A percentile compares a stretch with the other conserved stretches of the same genome.
These are phyloP conservation scores for Manacus vitellinus DNA, from an alignment of 2,113 vertebrate genomes.

Conservation along the genomic window DNA sequence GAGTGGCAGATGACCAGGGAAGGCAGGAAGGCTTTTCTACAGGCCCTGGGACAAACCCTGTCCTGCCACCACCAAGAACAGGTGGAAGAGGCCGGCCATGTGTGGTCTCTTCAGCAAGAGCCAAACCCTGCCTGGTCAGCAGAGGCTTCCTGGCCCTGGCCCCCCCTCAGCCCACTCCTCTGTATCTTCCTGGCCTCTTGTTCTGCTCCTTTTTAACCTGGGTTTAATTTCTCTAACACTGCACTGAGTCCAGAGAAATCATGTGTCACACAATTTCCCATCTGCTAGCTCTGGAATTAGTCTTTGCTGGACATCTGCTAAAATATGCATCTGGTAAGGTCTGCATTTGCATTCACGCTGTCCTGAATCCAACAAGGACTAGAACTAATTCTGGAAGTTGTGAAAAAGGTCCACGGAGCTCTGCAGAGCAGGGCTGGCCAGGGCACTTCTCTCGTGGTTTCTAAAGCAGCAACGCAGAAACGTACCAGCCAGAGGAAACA, in stretches of 20 bases:
- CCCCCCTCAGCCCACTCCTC: background rate
- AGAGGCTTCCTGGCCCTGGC: background rate
- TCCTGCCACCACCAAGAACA: background rate
- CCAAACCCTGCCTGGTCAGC: background rate
- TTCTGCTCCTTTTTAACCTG: background rate
- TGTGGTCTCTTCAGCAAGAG: background rate
- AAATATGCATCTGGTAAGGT: background rate
- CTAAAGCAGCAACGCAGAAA: background rate
- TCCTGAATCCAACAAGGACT: background rate
- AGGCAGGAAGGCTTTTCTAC: background rate
- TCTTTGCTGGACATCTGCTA: background rate
- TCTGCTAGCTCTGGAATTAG: background rate
- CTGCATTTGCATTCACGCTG: background rate
- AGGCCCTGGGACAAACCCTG: background rate
- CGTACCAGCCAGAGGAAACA: constrained; percentile 95
- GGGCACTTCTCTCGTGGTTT: background rate
- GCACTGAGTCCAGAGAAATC: background rate
- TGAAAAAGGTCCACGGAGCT: background rate
- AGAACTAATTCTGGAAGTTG: background rate
- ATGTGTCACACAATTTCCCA: background rate
- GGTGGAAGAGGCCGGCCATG: accelerated
- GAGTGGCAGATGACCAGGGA: background rate
- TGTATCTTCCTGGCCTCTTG: background rate
- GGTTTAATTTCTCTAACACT: background rate
- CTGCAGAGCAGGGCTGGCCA: background rate